A percentile compares a stretch with the other conserved stretches of the same genome.
Conservation (phyloP, 2,888 invertebrate species). For the Xylocampa areola region DNA sequence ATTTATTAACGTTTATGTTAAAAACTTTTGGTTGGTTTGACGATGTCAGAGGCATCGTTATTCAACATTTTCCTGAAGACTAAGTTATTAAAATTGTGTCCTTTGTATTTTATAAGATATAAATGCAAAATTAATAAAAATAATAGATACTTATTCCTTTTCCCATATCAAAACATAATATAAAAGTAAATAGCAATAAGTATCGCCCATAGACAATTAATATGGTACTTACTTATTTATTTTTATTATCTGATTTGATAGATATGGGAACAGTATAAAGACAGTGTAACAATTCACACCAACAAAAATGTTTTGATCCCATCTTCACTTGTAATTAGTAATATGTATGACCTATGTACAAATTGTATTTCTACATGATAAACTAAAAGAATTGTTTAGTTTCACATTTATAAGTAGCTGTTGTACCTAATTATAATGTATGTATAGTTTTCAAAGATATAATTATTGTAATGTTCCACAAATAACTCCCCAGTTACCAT, state of each 20-base stretch:
- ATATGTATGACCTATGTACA: slow-evolving; percentile 44
- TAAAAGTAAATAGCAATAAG: too few relatives aligned
- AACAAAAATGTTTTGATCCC: slow-evolving; percentile 18
- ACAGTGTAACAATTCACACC: background rate
- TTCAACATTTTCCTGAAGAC: too few relatives aligned
- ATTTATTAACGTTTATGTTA: slow-evolving; percentile 14
- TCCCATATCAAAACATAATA: too few relatives aligned
- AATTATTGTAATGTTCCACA: slow-evolving; percentile 34
- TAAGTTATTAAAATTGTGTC: too few relatives aligned
- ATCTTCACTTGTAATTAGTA: slow-evolving; percentile 33
- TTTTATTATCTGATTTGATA: too few relatives aligned
- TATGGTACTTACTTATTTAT: too few relatives aligned
- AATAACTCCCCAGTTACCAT: slow-evolving; percentile 52
- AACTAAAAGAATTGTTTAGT: slow-evolving; percentile 23
- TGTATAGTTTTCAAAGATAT: slow-evolving; percentile 38
- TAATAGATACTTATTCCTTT: too few relatives aligned
- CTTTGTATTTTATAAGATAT: too few relatives aligned
- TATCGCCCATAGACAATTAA: too few relatives aligned
- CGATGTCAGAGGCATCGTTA: too few relatives aligned
- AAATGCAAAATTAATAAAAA: too few relatives aligned
- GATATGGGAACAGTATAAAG: too few relatives aligned
- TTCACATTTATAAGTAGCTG: slow-evolving; percentile 28
- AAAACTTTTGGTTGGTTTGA: slow-evolving; percentile 16
- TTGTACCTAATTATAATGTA: slow-evolving; percentile 39
- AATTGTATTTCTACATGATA: slow-evolving; percentile 32